Percentiles rank a stretch among this genome's conserved stretches.
These are phyloP conservation scores for Eilema griseolum DNA, from an alignment of 2,888 invertebrate genomes.

Conservation along the genomic window DNA sequence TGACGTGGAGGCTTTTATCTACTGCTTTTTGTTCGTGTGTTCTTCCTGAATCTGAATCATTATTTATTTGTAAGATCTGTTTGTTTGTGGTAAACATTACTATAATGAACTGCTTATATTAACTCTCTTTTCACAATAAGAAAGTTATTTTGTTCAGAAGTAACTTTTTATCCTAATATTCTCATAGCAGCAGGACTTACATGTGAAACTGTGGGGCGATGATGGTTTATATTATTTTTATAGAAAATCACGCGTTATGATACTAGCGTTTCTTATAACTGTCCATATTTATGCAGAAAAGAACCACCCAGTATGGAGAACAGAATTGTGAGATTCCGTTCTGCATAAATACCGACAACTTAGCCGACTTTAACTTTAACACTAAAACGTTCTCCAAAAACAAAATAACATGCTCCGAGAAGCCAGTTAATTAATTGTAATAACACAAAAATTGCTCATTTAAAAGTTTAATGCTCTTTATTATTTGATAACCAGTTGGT, in stretches of 20 bases:
- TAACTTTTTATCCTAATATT: too few relatives aligned
- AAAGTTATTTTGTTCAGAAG: too few relatives aligned
- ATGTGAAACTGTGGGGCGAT: too few relatives aligned
- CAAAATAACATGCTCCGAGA: neutral
- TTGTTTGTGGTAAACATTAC: too few relatives aligned
- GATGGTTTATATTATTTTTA: neutral
- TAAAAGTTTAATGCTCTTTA: conserved; percentile 2
- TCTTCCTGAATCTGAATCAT: neutral
- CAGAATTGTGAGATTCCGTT: too few relatives aligned
- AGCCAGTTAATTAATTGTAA: neutral
- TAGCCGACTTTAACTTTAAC: neutral
- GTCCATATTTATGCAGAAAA: too few relatives aligned
- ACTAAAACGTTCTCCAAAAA: neutral
- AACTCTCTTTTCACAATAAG: too few relatives aligned
- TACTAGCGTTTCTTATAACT: neutral
- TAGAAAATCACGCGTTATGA: neutral
- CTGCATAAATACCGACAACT: too few relatives aligned
- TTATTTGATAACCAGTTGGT: neutral
- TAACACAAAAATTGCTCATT: neutral
- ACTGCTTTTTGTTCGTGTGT: neutral
- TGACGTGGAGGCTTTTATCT: neutral
- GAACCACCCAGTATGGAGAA: too few relatives aligned
- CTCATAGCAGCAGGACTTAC: too few relatives aligned
- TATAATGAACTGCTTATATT: too few relatives aligned
- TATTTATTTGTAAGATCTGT: neutral